Conservation (phyloP, 2,113 vertebrate species). For the Cyprinodon brontotheroides region DNA sequence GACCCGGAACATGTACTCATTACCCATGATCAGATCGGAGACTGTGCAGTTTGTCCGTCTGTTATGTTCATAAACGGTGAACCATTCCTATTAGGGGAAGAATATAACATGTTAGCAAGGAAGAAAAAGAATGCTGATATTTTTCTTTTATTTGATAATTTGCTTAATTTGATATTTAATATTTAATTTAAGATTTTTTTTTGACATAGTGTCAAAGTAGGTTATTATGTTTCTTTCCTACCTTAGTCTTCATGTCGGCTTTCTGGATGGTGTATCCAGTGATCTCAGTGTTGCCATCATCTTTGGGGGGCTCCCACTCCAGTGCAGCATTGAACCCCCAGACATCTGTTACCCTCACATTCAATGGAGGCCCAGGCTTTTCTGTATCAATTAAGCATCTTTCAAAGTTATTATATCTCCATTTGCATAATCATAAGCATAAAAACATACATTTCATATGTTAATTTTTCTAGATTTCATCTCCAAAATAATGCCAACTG, state of each 20-base stretch:
- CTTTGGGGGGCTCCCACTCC: constrained; percentile 86
- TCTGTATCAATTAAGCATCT: constrained; percentile 71
- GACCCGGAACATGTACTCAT: constrained; percentile 88
- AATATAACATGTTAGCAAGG: neutral
- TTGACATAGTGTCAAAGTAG: neutral
- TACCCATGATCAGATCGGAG: constrained; percentile 89
- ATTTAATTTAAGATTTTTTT: neutral
- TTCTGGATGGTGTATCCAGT: constrained; percentile 89
- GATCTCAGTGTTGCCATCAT: constrained; percentile 89
- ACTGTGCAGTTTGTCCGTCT: constrained; percentile 82
- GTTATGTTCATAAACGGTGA: constrained; percentile 87
- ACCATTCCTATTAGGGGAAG: constrained; percentile 84
- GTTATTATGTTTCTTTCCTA: constrained; percentile 42
- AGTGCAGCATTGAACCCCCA: constrained; percentile 90
- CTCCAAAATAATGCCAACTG: neutral
- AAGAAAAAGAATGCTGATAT: neutral
- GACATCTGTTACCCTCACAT: constrained; percentile 83
- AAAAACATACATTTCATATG: too few species aligned
- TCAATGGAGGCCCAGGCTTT: constrained; percentile 82
- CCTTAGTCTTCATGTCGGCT: constrained; percentile 92
- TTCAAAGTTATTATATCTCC: neutral
- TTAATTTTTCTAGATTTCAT: neutral
- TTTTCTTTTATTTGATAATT: too few species aligned
- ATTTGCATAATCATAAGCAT: neutral
- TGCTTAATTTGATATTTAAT: neutral